A percentile compares a stretch with the other conserved stretches of the same genome.
phyloP scores from a whole-genome alignment of 2,797 vertebrate species.

The Microcaecilia unicolor region DNA sequence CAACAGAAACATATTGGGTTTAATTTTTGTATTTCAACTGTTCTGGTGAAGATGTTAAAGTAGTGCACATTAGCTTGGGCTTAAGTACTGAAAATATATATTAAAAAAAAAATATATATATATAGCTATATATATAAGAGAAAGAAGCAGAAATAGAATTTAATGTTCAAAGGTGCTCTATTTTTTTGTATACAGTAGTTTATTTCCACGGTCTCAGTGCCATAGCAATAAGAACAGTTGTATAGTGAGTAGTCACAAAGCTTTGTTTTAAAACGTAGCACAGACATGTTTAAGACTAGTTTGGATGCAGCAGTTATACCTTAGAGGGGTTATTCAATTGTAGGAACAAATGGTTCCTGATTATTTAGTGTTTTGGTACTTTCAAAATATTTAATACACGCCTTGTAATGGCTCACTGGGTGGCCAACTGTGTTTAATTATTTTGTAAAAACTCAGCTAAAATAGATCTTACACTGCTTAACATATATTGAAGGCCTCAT shows the following conservation, averaged over 20 bases:
- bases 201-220: slow-evolving; percentile 77
- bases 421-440: slow-evolving; percentile 40
- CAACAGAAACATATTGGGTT: slow-evolving; percentile 24
- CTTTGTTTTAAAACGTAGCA: slow-evolving; percentile 62
- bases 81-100: slow-evolving; percentile 59
- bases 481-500: too few relatives aligned
- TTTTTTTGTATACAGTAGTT: slow-evolving; percentile 75
- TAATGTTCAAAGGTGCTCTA: slow-evolving; percentile 81
- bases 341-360: slow-evolving; percentile 83
- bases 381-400: slow-evolving; percentile 58
- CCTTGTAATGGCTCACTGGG: slow-evolving; percentile 80
- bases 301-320: slow-evolving; percentile 51
- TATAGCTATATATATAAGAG: slow-evolving; percentile 9
- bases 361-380: slow-evolving; percentile 69
- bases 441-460: slow-evolving; percentile 53
- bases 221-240: slow-evolving; percentile 88
- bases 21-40: slow-evolving; percentile 34
- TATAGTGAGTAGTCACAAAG: slow-evolving; percentile 60
- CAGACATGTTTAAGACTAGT: slow-evolving; percentile 63
- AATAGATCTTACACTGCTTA: slow-evolving; percentile 47
- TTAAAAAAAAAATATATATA: too few relatives aligned
- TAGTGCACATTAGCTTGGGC: slow-evolving; percentile 38
- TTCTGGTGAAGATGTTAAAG: slow-evolving; percentile 35
- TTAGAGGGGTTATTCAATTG: slow-evolving; percentile 78
- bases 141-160: slow-evolving; percentile 62